Conservation (phyloP, 1,140 invertebrate genomes). For the Mactra quadrangularis region DNA sequence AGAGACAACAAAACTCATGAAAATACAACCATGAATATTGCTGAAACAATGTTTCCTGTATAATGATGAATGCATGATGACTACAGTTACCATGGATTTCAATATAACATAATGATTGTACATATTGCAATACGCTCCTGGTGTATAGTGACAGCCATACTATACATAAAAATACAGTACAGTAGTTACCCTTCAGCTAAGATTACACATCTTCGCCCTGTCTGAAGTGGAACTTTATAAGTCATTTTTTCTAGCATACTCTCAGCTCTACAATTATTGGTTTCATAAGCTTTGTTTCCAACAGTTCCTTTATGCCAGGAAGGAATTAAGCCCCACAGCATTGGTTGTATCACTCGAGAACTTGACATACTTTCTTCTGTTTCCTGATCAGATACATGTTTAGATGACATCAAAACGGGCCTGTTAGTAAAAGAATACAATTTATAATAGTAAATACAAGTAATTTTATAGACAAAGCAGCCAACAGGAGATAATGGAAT, state of each 20-base stretch:
- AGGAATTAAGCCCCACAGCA: conserved; percentile 92
- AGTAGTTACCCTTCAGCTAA: conserved; percentile 91
- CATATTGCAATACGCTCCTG: too few relatives aligned
- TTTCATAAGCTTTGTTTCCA: conserved; percentile 84
- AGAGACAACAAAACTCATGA: too few relatives aligned
- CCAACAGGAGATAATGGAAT: too few relatives aligned
- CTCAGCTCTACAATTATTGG: conserved; percentile 93
- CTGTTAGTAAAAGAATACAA: conserved; percentile 62
- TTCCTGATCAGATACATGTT: conserved; percentile 84
- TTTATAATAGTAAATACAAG: too few relatives aligned
- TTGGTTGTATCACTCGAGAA: conserved; percentile 78
- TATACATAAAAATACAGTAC: too few relatives aligned
- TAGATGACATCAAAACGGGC: conserved; percentile 88
- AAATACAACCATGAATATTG: too few relatives aligned
- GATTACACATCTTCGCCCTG: conserved; percentile 90
- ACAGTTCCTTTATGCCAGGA: conserved; percentile 89
- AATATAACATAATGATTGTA: too few relatives aligned
- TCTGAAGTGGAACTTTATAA: conserved; percentile 87
- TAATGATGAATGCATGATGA: too few relatives aligned
- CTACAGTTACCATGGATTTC: too few relatives aligned
- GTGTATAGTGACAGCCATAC: too few relatives aligned
- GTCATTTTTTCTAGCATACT: conserved; percentile 88
- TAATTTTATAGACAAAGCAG: too few relatives aligned
- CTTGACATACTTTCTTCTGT: neutral
- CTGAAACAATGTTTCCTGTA: too few relatives aligned